These are phyloP conservation scores for Hydrolagus affinis DNA, from an alignment of 2,113 vertebrate genomes.

Conservation along the genomic window DNA sequence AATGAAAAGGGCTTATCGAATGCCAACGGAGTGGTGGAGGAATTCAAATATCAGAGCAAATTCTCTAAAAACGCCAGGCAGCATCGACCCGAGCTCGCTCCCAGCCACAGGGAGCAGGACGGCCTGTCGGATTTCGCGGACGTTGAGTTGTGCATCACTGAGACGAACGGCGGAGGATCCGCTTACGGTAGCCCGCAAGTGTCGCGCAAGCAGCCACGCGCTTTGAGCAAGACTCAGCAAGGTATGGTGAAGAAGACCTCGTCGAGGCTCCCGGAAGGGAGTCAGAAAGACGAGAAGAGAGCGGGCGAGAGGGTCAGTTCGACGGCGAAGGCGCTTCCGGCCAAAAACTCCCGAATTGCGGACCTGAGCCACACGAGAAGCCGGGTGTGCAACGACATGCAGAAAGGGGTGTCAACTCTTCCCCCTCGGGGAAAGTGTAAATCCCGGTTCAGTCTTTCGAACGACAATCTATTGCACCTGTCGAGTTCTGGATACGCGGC, in stretches of 20 bases:
- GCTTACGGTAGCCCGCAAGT: not conserved
- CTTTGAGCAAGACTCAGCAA: not conserved
- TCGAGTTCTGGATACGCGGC: not conserved
- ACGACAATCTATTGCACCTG: slow-evolving; percentile 27
- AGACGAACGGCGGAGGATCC: not conserved
- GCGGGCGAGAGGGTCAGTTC: not conserved
- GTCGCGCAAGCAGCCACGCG: not conserved
- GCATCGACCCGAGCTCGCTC: not conserved
- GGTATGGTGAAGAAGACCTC: not conserved
- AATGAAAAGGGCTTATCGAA: slow-evolving; percentile 17
- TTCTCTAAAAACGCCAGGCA: not conserved
- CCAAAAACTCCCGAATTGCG: slow-evolving; percentile 26
- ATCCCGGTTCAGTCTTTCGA: slow-evolving; percentile 29
- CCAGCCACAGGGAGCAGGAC: not conserved
- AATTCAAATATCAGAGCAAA: slow-evolving; percentile 21
- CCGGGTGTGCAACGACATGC: not conserved
- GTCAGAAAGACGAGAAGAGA: slow-evolving; percentile 14
- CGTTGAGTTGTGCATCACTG: not conserved
- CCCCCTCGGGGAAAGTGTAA: slow-evolving; percentile 29
- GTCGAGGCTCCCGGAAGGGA: not conserved
- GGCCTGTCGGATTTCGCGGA: not conserved
- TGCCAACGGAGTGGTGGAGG: slow-evolving; percentile 9
- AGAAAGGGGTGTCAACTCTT: slow-evolving; percentile 14
- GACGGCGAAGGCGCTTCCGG: not conserved
- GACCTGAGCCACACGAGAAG: not conserved